Percentiles rank a stretch among this genome's conserved stretches.
Evolutionary conservation across 2,888 invertebrate genomes (phyloP).

Genomic region (Rhodophaea formosa): DNA sequence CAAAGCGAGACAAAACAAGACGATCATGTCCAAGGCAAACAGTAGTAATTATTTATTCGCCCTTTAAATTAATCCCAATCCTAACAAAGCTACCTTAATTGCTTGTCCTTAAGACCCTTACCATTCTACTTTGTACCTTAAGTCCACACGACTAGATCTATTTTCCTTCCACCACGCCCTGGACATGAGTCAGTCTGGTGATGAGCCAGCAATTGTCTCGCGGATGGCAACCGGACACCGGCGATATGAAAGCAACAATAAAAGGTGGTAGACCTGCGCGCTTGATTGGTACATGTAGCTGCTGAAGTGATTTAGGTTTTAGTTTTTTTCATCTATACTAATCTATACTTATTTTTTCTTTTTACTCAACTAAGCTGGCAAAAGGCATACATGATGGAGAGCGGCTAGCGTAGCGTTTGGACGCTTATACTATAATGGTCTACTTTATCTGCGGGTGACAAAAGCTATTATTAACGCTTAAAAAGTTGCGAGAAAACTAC

Average conservation of each 20-base stretch:
- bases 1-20: not conserved
- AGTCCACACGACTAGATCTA: not conserved
- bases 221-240: constrained; percentile 78
- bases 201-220: constrained; percentile 56
- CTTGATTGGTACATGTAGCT: constrained; percentile 64
- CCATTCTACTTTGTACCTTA: not conserved
- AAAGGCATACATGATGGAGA: too few relatives aligned
- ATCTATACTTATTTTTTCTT: too few relatives aligned
- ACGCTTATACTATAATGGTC: too few relatives aligned
- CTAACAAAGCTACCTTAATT: constrained; percentile 12
- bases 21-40: not conserved
- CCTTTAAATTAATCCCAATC: constrained; percentile 9
- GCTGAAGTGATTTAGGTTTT: not conserved
- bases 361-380: too few relatives aligned
- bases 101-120: not conserved
- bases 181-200: constrained; percentile 33
- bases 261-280: constrained; percentile 76
- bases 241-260: constrained; percentile 75
- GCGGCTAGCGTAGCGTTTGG: too few relatives aligned
- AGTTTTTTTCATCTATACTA: too few relatives aligned
- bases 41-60: not conserved
- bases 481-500: too few relatives aligned
- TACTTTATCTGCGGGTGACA: too few relatives aligned
- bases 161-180: not conserved
- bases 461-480: too few relatives aligned